These are phyloP conservation scores for Taeniopygia guttata DNA, from an alignment of 2,797 vertebrate genomes.

Conservation along the genomic window DNA sequence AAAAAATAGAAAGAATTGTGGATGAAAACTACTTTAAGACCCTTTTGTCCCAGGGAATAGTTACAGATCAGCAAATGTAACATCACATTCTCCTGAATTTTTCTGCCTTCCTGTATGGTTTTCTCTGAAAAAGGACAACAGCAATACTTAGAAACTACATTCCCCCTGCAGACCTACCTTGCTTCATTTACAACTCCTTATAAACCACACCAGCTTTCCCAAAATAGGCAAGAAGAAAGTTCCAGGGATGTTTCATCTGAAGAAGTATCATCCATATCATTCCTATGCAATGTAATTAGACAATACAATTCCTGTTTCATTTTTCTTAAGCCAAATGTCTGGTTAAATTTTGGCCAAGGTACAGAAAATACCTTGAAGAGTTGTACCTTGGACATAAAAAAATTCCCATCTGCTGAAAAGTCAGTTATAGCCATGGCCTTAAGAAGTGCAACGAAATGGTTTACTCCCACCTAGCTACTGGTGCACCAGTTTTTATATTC, in stretches of 20 bases:
- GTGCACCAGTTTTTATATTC: background rate
- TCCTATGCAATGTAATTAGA: background rate
- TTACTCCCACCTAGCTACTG: background rate
- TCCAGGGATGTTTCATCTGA: background rate
- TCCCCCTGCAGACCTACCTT: background rate
- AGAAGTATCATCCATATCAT: background rate
- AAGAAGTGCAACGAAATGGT: background rate
- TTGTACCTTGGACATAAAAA: background rate
- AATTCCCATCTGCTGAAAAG: background rate
- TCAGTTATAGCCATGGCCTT: background rate
- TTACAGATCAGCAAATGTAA: background rate
- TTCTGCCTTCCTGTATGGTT: background rate
- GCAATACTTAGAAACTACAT: background rate
- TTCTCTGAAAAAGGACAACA: background rate
- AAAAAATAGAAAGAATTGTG: background rate
- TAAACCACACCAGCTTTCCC: background rate
- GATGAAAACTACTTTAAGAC: background rate
- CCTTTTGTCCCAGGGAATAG: background rate
- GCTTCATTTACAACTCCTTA: background rate
- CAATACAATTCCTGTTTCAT: background rate
- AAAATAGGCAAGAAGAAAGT: background rate
- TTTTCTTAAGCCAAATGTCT: accelerated
- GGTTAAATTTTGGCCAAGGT: background rate
- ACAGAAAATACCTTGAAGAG: background rate
- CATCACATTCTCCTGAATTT: background rate